Base-by-base conservation (phyloP, 2,113 vertebrate genomes). In the Chiloscyllium plagiosum region DNA sequence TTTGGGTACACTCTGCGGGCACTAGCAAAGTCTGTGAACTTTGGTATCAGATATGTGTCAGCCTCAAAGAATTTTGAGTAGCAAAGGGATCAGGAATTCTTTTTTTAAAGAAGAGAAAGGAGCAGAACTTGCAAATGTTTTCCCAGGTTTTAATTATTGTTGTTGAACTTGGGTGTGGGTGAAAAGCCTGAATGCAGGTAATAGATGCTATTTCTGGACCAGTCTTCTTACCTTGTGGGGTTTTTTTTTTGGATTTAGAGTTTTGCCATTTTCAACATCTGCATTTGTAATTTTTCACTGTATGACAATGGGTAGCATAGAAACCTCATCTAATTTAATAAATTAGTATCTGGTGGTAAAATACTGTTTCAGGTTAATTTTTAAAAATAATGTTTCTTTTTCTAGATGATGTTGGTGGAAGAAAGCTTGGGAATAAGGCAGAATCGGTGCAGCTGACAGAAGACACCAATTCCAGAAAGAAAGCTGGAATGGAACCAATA, bases 401-500 rank as follows among this genome's bases (percentile, higher is more conserved):
- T 72, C 94, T 72, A 95, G 94, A 70, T 50, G 42, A 52, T 33
- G 94, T 42, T 47, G 68, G n/a, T 29, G 1, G 42, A 42, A 52
- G 42, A 56, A 94, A 68, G 2, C 92, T 20, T 47, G 92, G 22
- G 20, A 94, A 37, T 47, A 47, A 69, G 66, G 24, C 42, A 52
- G 69, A 50, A 50, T 72, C 20, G n/a, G 24, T 65, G 52, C 61
- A 17, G 29, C 65, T 61, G 19, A 66, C 5, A 7, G 26, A 66
- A 42, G 61, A 52, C 20, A 66, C 37, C 3, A 50, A 29, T 33
- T 22, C 69, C 66, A 95, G 19, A 47, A 50, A 95, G 37, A 52
- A 50, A 26, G 47, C 69, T 19, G 13, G 17, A 78, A 95, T 92
- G 95, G 80, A 61, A 78, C 86, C 96, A 96, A 65, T 33, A 95